Conservation (phyloP, 2,797 vertebrate genomes). For the Gila robusta region DNA sequence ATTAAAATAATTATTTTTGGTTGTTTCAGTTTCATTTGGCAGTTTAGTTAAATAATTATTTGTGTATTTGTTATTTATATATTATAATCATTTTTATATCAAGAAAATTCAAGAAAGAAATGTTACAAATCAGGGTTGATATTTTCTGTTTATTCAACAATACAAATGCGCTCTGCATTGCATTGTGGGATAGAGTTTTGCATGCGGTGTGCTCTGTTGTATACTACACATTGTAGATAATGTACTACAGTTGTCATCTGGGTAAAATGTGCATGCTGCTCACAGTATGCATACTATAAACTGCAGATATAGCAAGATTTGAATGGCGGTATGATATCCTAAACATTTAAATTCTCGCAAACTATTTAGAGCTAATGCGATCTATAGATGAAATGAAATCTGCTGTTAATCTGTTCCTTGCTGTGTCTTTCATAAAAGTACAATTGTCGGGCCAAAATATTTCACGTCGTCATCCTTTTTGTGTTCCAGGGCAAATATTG, state of each 20-base stretch:
- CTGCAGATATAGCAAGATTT: neutral
- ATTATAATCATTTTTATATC: neutral
- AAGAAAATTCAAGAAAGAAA: neutral
- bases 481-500: slow-evolving; percentile 85
- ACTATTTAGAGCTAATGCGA: neutral
- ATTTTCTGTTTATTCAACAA: neutral
- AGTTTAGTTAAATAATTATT: neutral
- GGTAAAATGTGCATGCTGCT: neutral
- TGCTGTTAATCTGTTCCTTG: neutral
- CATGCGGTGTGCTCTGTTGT: neutral
- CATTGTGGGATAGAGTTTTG: neutral
- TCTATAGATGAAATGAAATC: neutral
- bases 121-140: neutral
- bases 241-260: neutral
- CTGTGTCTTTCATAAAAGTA: neutral
- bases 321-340: neutral
- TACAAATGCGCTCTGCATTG: neutral
- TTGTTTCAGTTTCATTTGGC: neutral
- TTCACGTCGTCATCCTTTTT: slow-evolving; percentile 15
- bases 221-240: neutral
- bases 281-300: neutral
- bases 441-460: neutral
- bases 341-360: neutral
- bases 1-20: neutral
- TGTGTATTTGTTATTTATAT: neutral